Base-by-base conservation (phyloP, 2,888 invertebrate species). In the Sinelater perroti region DNA sequence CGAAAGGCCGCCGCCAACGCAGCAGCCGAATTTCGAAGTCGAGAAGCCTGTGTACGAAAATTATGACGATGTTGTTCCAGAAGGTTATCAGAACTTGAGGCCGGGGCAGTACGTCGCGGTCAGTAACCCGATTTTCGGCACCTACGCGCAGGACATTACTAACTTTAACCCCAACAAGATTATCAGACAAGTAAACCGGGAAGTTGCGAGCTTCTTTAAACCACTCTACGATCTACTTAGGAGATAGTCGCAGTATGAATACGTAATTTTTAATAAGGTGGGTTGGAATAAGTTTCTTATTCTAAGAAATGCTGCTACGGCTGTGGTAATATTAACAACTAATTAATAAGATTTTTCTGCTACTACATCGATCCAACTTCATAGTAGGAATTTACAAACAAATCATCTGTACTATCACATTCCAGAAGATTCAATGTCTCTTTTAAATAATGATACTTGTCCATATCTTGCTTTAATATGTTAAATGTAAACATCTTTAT, bases 11-110 rank as follows among this genome's bases (percentile, higher is more conserved):
- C 40, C 10, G 11, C 24, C 14, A 16, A 24, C 42, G 8, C 24
- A 38, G 14, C 11, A 16, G 7, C 21, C 35, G 2, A 21, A 44
- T 24, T 1, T 5, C 10, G 26, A 44, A 6, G 53, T 35, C 6
- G 55, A 57, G 10, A 63, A 57, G 46, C 63, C 63, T 2, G 65
- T 65, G 16, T 51, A 59, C 44, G 65, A 65, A 45, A 54, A 51
- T 13, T 46, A 57, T 50, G 61, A 63, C 7, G 62, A 62, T 55
- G 30, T 54, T 13, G 13, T 50, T 40, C 46, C 42, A 20, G 60
- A 58, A 11, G 49, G 21, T 13, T 53, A 38, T 8, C 46, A 50
- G 1, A 62, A 60, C 28, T 57, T 14, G 20, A 49, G 38, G 30
- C 62, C 60, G 11, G 62, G 62, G 0, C 53, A 59, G 20, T 59